Percentiles rank a stretch among this genome's conserved stretches.
Conservation (phyloP, 2,797 vertebrate species). For the Brachyalestes nurse region DNA sequence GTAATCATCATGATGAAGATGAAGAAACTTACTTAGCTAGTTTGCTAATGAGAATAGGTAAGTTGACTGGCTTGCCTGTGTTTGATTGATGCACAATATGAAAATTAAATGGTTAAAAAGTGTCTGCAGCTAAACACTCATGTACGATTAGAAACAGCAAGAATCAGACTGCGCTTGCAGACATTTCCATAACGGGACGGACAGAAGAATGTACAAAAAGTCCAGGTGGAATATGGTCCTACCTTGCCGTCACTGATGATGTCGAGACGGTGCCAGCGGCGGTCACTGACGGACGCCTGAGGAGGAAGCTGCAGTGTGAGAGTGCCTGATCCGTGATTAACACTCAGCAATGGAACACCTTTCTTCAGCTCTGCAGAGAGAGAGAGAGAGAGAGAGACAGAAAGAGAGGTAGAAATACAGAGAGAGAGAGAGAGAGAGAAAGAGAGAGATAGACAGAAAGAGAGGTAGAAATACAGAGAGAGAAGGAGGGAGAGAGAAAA, state of each 20-base stretch:
- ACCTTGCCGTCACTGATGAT: constrained; percentile 87
- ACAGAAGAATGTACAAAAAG: too few species aligned
- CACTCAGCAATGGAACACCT: constrained; percentile 79
- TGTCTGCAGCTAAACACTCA: too few species aligned
- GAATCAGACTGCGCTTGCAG: too few species aligned
- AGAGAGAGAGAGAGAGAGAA: not conserved
- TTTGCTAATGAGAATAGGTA: too few species aligned
- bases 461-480: not conserved
- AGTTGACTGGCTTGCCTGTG: too few species aligned
- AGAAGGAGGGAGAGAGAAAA: not conserved
- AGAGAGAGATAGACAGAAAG: not conserved
- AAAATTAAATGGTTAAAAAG: too few species aligned
- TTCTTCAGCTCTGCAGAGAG: constrained; percentile 80
- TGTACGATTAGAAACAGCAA: too few species aligned
- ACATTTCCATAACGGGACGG: too few species aligned
- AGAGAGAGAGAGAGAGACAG: not conserved
- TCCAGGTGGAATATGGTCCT: not conserved
- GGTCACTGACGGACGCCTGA: constrained; percentile 79
- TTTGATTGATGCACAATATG: too few species aligned
- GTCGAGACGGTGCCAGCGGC: constrained; percentile 87
- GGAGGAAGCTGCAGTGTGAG: constrained; percentile 81
- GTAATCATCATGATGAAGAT: too few species aligned
- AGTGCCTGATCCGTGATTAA: constrained; percentile 85
- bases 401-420: constrained; percentile 9
- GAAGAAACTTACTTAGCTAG: too few species aligned